Evolutionary conservation across 1,140 invertebrate species (phyloP), one percentile per base, ranked within the genome.

Genomic region (Drosophila tsacasi): DNA sequence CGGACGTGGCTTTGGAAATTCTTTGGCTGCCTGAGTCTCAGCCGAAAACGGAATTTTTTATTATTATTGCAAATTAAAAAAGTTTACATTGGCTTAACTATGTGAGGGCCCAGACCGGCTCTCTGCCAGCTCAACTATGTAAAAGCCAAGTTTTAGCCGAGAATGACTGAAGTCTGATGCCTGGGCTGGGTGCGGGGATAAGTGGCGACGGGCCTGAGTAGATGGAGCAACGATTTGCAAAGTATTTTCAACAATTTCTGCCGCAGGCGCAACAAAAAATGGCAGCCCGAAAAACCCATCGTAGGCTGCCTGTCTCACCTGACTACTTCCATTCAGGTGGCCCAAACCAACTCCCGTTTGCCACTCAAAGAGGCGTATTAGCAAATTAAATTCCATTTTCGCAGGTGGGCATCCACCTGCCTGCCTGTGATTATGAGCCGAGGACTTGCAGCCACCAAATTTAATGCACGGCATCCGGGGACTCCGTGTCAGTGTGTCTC

Each of bases 51-150:
- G 68, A 71, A 65, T 84, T 89, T 89, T 89, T 89, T 90, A 89
- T 90, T 90, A 91, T 90, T 89, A 89, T 89, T 90, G 85, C 78
- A 89, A 89, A 89, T 89, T 89, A 89, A 89, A 89, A 89, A 89
- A 90, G 85, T 89, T 89, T 79, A 81, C 81, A 85, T 82, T 82
- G 79, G 81, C 85, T 79, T 89, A 89, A 89, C 85, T 89, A 89
- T 89, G 85, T 60, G 61, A 79, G 64, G 66, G 81, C 37, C 42
- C 39, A 27, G 61, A 19, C 37, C 60, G 39, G 55, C 27, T 19
- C 17, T 21, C 64, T 40, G 58, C 15, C 49, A 46, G 50, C 66
- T 32, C 66, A 89, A 87, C 84, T 87, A 89, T 87, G 84, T 81
- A 63, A 84, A 79, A 89, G 84, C 77, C 68, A 87, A 87, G 84